A percentile compares a stretch with the other conserved stretches of the same genome.
Evolutionary conservation across 2,888 invertebrate genomes (phyloP).

Genomic region (Clitarchus hookeri): DNA sequence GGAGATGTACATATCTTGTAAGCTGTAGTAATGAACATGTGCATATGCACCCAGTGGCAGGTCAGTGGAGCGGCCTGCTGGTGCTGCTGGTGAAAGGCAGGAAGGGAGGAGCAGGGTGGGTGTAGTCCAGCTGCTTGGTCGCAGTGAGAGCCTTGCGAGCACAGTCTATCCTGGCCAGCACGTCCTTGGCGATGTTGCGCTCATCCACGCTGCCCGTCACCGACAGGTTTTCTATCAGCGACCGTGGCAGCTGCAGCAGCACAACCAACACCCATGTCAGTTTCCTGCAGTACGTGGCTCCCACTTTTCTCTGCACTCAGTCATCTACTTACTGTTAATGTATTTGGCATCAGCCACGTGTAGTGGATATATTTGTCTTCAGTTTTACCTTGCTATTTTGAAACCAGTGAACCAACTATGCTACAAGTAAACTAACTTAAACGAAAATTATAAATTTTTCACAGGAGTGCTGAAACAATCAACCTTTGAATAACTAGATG

Average conservation of each 20-base stretch:
- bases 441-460: no score
- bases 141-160: slow-evolving; percentile 21
- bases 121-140: background rate
- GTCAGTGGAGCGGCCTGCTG: background rate
- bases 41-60: no score
- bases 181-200: slow-evolving; percentile 30
- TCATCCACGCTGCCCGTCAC: slow-evolving; percentile 26
- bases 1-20: no score
- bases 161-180: slow-evolving; percentile 33
- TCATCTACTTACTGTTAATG: no score
- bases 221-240: slow-evolving; percentile 31
- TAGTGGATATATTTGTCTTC: no score
- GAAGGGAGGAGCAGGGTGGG: background rate
- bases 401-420: no score
- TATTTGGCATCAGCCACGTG: no score
- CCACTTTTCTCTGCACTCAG: no score
- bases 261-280: background rate
- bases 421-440: no score
- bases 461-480: no score
- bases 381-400: no score
- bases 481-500: no score
- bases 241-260: slow-evolving; percentile 32
- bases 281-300: background rate
- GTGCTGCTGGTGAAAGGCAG: background rate
- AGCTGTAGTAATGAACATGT: background rate